Evolutionary conservation across 2,113 vertebrate species (phyloP), one percentile per base, ranked within the genome.

Genomic region (Dasyurus viverrinus): DNA sequence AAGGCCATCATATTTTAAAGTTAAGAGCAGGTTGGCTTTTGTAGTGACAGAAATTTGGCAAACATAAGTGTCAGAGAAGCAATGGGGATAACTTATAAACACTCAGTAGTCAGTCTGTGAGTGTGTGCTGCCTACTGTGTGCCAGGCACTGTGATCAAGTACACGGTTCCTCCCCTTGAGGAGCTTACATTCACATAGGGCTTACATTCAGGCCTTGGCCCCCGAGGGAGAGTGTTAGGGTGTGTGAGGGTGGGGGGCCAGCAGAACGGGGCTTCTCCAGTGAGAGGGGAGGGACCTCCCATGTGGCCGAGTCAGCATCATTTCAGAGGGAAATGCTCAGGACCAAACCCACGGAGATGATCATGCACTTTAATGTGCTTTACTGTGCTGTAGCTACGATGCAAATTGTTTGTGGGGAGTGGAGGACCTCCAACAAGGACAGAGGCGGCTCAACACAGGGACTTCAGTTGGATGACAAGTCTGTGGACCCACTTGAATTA

Each of bases 241-340:
- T 68, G 60, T 27, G 3, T 10, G 36, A 36, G 60, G 1, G 2
- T 68, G 12, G 30, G 60, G 36, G 11, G 36, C 12, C 30, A 68
- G 57, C 30, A 1, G 30, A 9, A 1, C 0, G 30, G 30, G 2
- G 12, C 30, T 36, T 0, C 12, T 36, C 12, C 11, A 14, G 30
- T 30, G 3, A 14, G 30, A 30, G 26, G 23, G 23, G 55, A 27
- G 55, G 11, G 30, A 12, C 60, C 60, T 68, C 60, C 60, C 30
- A 16, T 2, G 57, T 11, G 57, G 27, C 27, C 0, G 57, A 60
- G 30, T 60, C 5, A 30, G 12, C 30, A n/a, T 19, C 60, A 16
- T n/a, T n/a, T 76, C 30, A 1, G 19, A 30, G 60, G 60, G 10
- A n/a, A n/a, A n/a, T n/a, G n/a, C 60, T 68, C 4, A 4, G 12